Evolutionary conservation across 2,113 vertebrate genomes (phyloP).

Genomic region (Zingel zingel): DNA sequence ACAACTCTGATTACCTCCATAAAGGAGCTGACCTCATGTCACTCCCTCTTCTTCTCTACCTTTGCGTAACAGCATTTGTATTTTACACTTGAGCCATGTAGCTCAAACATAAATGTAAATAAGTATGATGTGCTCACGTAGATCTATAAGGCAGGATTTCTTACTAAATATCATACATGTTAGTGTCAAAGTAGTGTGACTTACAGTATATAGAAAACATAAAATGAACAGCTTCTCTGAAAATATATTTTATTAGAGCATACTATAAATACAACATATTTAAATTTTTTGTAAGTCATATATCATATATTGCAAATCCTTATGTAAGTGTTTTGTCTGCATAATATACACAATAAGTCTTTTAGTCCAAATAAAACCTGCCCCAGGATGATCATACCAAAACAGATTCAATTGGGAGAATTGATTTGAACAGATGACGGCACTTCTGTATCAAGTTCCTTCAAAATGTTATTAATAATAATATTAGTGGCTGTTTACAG

Average conservation of each 20-base stretch:
- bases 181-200: background rate
- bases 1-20: slow-evolving; percentile 79
- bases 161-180: background rate
- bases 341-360: background rate
- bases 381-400: background rate
- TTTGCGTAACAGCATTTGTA: slow-evolving; percentile 7
- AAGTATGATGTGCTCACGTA: background rate
- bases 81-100: slow-evolving; percentile 13
- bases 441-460: slow-evolving; percentile 24
- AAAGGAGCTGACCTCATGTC: slow-evolving; percentile 80
- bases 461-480: slow-evolving; percentile 51
- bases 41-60: slow-evolving; percentile 52
- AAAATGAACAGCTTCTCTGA: background rate
- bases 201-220: background rate
- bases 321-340: background rate
- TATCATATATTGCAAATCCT: background rate
- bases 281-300: background rate
- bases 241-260: background rate
- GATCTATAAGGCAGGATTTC: background rate
- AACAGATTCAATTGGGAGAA: background rate
- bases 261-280: background rate
- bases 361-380: background rate
- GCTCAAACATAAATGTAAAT: background rate
- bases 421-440: background rate
- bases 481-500: slow-evolving; percentile 49